Conservation (phyloP, 92 coral and sea anemone genomes). For the Paragorgia papillata region DNA sequence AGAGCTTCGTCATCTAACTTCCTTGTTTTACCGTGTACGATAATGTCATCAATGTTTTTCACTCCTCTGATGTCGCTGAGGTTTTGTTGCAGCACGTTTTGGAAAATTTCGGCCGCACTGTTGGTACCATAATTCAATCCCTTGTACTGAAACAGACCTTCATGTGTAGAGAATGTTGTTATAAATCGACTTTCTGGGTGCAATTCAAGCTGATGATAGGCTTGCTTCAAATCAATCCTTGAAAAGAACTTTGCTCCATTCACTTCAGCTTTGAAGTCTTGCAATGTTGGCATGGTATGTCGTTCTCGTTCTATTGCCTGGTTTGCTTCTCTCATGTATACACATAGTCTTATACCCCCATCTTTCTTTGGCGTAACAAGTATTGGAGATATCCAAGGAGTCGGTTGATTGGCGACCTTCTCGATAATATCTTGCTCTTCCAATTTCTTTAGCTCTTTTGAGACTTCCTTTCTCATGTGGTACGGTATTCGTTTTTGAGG, state of each 20-base stretch:
- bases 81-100: slow-evolving; percentile 15
- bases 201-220: slow-evolving; percentile 5
- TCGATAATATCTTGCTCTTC: slow-evolving; percentile 1
- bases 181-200: slow-evolving; percentile 21
- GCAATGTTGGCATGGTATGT: slow-evolving; percentile 2
- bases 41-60: slow-evolving; percentile 38
- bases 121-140: slow-evolving; percentile 31
- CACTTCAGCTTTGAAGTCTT: slow-evolving; percentile 9
- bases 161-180: slow-evolving; percentile 32
- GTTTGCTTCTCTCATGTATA: slow-evolving; percentile 73
- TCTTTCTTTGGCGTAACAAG: slow-evolving; percentile 48
- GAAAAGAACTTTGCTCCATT: slow-evolving; percentile 10
- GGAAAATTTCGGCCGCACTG: slow-evolving; percentile 43
- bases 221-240: slow-evolving; percentile 15
- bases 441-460: not conserved
- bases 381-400: slow-evolving; percentile 22
- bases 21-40: slow-evolving; percentile 12
- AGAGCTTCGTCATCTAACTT: slow-evolving; percentile 8
- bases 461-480: not conserved
- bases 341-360: slow-evolving; percentile 51
- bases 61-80: slow-evolving; percentile 24
- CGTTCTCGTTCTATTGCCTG: slow-evolving; percentile 49
- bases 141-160: slow-evolving; percentile 41
- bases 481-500: slow-evolving; percentile 15
- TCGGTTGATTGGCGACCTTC: slow-evolving; percentile 22